phyloP scores from a whole-genome alignment of 1,140 invertebrate species.

The Drosophila chauvacae region DNA sequence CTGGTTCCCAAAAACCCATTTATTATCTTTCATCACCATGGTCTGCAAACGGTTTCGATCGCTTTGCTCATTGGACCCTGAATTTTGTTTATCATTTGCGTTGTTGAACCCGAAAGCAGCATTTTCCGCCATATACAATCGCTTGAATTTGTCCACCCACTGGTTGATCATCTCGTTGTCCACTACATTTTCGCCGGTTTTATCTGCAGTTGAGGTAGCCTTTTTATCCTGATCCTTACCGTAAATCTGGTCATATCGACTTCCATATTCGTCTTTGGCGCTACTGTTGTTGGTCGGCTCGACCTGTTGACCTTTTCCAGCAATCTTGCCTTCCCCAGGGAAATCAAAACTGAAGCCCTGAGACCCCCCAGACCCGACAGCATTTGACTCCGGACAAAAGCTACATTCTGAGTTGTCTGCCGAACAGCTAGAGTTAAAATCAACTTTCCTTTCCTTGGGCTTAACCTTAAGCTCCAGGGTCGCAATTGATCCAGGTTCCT shows the following conservation, averaged over 20 bases:
- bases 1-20: not conserved
- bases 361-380: not conserved
- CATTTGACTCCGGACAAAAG: too few relatives aligned
- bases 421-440: too few relatives aligned
- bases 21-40: not conserved
- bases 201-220: too few relatives aligned
- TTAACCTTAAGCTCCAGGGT: not conserved
- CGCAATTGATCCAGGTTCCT: not conserved
- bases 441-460: not conserved
- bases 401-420: not conserved
- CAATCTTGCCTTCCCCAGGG: slow-evolving; percentile 2
- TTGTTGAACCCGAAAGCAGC: not conserved
- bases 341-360: slow-evolving; percentile 6
- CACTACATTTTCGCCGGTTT: not conserved
- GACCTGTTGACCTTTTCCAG: too few relatives aligned
- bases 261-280: not conserved
- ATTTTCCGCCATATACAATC: not conserved
- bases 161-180: slow-evolving; percentile 4
- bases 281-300: not conserved
- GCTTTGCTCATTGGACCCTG: not conserved
- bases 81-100: not conserved
- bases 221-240: not conserved
- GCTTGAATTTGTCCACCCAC: slow-evolving; percentile 25
- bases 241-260: not conserved
- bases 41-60: not conserved